phyloP scores from a whole-genome alignment of 2,888 invertebrate species.

The Brenthis ino region DNA sequence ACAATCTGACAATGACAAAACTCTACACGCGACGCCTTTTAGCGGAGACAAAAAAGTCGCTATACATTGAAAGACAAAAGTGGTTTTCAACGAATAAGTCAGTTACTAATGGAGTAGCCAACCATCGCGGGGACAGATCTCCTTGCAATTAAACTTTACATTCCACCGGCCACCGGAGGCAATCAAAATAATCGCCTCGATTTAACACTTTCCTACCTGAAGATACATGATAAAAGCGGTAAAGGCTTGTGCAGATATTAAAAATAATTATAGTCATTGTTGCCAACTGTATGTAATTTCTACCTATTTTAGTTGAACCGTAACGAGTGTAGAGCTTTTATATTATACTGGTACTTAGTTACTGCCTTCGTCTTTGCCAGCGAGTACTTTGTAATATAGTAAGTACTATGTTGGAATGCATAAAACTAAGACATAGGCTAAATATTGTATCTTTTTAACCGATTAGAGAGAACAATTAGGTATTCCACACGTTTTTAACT shows the following conservation, averaged over 20 bases:
- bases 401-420: too few relatives aligned
- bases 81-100: constrained; percentile 55
- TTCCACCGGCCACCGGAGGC: constrained; percentile 67
- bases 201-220: constrained; percentile 72
- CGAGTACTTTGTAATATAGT: too few relatives aligned
- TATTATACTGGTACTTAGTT: too few relatives aligned
- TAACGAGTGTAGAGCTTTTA: too few relatives aligned
- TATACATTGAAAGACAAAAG: constrained; percentile 60
- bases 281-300: too few relatives aligned
- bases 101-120: constrained; percentile 65
- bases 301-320: too few relatives aligned
- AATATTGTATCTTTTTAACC: too few relatives aligned
- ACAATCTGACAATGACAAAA: constrained; percentile 34
- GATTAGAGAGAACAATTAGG: too few relatives aligned
- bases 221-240: constrained; percentile 60
- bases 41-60: constrained; percentile 46
- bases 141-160: constrained; percentile 68
- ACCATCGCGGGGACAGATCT: constrained; percentile 53
- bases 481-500: too few relatives aligned
- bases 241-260: constrained; percentile 14
- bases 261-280: too few relatives aligned
- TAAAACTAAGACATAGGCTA: too few relatives aligned
- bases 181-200: constrained; percentile 70
- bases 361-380: too few relatives aligned
- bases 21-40: constrained; percentile 55